Percentiles rank a stretch among this genome's conserved stretches.
Conservation (phyloP, 2,888 invertebrate genomes). For the Drosophila rellima region DNA sequence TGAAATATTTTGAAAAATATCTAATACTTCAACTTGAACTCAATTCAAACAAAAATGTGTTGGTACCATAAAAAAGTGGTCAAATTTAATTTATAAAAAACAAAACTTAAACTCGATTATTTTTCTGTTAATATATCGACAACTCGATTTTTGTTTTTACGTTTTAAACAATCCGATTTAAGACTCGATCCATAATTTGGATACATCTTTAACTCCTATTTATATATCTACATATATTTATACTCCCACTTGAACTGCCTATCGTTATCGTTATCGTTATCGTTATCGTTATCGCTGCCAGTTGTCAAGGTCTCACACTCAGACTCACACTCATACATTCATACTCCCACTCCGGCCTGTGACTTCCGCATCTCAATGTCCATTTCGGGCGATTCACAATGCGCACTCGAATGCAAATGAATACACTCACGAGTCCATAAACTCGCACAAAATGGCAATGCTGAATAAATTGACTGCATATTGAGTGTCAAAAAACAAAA, state of each 20-base stretch:
- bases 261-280: conserved; percentile 11
- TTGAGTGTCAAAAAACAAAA: conserved; percentile 17
- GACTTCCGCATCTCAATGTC: conserved; percentile 48
- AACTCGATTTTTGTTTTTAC: too few species aligned
- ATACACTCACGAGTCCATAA: conserved; percentile 19
- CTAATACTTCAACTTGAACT: too few species aligned
- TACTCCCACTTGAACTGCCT: conserved; percentile 21
- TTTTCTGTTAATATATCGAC: too few species aligned
- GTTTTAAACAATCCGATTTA: too few species aligned
- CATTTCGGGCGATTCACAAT: conserved; percentile 35
- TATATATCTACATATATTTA: background rate
- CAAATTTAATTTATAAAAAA: too few species aligned
- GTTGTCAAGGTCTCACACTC: background rate
- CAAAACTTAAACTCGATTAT: too few species aligned
- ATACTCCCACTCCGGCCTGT: background rate
- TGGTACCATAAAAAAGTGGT: too few species aligned
- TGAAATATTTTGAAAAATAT: too few species aligned
- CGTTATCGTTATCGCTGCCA: background rate
- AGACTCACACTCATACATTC: too few species aligned
- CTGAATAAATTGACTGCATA: conserved; percentile 18
- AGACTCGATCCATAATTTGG: too few species aligned
- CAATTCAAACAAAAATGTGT: too few species aligned
- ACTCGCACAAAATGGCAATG: background rate
- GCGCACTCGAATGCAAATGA: conserved; percentile 52
- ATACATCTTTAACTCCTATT: too few species aligned